Percentiles rank a stretch among this genome's conserved stretches.
These are phyloP conservation scores for Ferrisia virgata DNA, from an alignment of 2,888 invertebrate genomes.

Conservation along the genomic window DNA sequence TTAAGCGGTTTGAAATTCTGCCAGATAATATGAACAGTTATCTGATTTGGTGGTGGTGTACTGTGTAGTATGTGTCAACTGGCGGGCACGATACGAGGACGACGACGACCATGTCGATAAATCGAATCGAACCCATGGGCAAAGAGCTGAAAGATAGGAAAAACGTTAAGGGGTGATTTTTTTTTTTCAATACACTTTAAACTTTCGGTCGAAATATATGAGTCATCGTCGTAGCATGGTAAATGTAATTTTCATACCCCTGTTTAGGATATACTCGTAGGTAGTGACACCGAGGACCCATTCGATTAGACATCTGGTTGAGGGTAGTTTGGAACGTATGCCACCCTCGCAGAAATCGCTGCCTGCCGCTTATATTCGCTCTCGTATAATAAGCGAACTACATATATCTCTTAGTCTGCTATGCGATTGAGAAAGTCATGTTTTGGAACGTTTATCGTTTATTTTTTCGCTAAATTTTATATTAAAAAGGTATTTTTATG, in stretches of 20 bases:
- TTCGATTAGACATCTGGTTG: background rate
- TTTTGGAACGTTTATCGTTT: background rate
- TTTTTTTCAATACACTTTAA: background rate
- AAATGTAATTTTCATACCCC: slow-evolving; percentile 5
- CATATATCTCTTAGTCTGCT: too few species aligned
- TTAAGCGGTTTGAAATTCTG: background rate
- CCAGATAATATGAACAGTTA: background rate
- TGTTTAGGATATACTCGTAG: background rate
- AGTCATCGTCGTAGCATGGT: background rate
- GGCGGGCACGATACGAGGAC: background rate
- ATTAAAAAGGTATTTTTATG: slow-evolving; percentile 2
- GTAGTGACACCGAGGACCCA: background rate
- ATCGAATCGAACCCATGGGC: background rate
- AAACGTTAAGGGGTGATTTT: background rate
- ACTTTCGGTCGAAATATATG: background rate
- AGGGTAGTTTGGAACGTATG: background rate
- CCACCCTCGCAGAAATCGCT: background rate
- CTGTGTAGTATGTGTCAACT: background rate
- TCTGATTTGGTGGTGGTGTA: too few species aligned
- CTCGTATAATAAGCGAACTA: too few species aligned
- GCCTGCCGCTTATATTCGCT: background rate
- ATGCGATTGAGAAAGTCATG: background rate
- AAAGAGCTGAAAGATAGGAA: background rate
- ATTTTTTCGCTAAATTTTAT: background rate
- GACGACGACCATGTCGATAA: background rate